phyloP scores from a whole-genome alignment of 2,797 vertebrate species.

The Micrastur ruficollis region DNA sequence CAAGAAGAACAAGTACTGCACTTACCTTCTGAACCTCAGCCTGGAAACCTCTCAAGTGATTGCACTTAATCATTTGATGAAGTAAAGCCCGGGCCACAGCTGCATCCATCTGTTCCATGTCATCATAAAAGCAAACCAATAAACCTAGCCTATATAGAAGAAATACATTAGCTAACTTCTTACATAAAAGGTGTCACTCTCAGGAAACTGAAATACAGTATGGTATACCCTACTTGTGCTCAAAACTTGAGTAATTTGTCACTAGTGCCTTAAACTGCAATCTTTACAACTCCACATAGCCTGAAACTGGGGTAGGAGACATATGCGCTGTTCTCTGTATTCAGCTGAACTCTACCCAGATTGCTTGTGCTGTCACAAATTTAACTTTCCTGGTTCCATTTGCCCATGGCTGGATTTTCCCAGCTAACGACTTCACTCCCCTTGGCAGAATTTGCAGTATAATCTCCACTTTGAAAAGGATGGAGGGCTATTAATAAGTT shows the following conservation, averaged over 20 bases:
- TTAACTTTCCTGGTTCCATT: background rate
- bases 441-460: background rate
- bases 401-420: background rate
- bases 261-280: background rate
- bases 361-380: background rate
- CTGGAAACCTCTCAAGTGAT: constrained; percentile 74
- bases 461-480: background rate
- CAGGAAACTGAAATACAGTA: background rate
- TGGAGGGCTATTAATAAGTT: background rate
- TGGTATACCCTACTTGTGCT: background rate
- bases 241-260: background rate
- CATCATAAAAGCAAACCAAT: constrained; percentile 80
- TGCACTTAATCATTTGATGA: constrained; percentile 84
- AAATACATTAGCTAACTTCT: background rate
- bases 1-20: background rate
- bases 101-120: constrained; percentile 72
- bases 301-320: background rate
- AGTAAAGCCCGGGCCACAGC: constrained; percentile 74
- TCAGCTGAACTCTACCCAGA: background rate
- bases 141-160: constrained; percentile 73
- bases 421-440: background rate
- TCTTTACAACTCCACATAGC: background rate
- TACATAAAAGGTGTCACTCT: background rate
- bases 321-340: background rate
- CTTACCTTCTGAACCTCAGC: constrained; percentile 75